Base-by-base conservation (phyloP, 2,888 invertebrate species). In the Diarsia dahlii region DNA sequence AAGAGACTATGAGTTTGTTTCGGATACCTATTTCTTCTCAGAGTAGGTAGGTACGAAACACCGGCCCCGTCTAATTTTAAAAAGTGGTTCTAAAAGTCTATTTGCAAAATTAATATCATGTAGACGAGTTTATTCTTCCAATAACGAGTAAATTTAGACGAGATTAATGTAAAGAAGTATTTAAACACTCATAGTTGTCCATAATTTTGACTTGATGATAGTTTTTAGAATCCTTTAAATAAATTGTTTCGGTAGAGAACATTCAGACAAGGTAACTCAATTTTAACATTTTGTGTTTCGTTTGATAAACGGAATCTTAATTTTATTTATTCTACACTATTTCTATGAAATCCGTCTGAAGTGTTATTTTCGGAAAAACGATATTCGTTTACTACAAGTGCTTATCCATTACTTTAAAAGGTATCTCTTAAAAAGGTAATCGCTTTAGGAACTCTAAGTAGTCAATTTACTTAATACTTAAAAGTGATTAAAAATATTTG, bases 311-410 rank as follows among this genome's bases (percentile, higher is more conserved):
- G 48, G 2, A 76, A 58, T 13, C 5, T 6, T 66, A 18, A n/a
- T 28, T 10, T 39, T 45, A 45, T 50, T 77, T 45, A 45, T 45
- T 77, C 18, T 3, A 28, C n/a, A 13, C 1, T 18, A 45, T 76
- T 76, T 77, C 68, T 67, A 8, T 3, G 58, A 45, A 75, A 77
- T 67, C 13, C 10, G 28, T 67, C 56, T 28, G 15, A 2, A 23
- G n/a, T 56, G 1, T 34, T 34, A 4, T 63, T 56, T 28, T 39
- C 6, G 4, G 20, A 15, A 50, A 48, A 56, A 39, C 0, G 50
- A 23, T 10, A 18, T 46, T 23, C 3, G 6, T 15, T 1, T 54
- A 3, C 6, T 15, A 13, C 10, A 20, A 48, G 23, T 46, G 23
- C 23, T 39, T 64, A 39, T 28, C n/a, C n/a, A 34, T 46, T 72